These are phyloP conservation scores for Cryptocheilus praepositus DNA, from an alignment of 2,888 invertebrate genomes.

Conservation along the genomic window DNA sequence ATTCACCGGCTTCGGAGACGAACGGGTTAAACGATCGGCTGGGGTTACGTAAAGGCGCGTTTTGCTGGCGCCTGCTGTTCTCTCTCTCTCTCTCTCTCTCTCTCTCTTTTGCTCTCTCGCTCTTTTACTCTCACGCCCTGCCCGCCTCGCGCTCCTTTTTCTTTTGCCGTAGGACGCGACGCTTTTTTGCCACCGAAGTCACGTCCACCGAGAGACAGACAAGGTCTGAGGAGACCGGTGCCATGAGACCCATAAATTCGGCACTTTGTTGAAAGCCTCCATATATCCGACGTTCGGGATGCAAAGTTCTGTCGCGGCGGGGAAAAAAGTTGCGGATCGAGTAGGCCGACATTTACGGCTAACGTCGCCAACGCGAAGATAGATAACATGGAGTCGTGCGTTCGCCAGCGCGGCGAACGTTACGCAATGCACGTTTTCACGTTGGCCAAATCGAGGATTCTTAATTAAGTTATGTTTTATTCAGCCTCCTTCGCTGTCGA, in stretches of 20 bases:
- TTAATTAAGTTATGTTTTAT: too few relatives aligned
- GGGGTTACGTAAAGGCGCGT: slow-evolving; percentile 65
- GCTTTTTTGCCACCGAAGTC: slow-evolving; percentile 46
- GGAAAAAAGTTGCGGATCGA: too few relatives aligned
- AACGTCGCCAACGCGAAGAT: too few relatives aligned
- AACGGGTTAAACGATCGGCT: slow-evolving; percentile 58
- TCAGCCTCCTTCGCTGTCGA: too few relatives aligned
- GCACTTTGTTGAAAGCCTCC: slow-evolving; percentile 1
- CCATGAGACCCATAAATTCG: slow-evolving; percentile 13
- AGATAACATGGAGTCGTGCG: too few relatives aligned
- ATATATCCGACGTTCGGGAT: too few relatives aligned
- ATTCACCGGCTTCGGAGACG: slow-evolving; percentile 33
- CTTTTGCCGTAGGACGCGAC: slow-evolving; percentile 28
- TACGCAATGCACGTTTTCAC: too few relatives aligned
- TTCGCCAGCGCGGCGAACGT: too few relatives aligned
- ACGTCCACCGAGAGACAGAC: slow-evolving; percentile 30
- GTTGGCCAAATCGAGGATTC: too few relatives aligned
- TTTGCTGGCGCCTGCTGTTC: slow-evolving; percentile 63
- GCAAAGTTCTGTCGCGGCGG: too few relatives aligned
- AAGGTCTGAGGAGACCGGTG: slow-evolving; percentile 6
- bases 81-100: slow-evolving; percentile 30
- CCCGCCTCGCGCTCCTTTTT: background rate
- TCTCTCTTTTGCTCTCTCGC: too few relatives aligned
- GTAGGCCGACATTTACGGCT: too few relatives aligned
- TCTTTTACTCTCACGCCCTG: background rate